These are phyloP conservation scores for Ammodytes marinus DNA, from an alignment of 2,113 vertebrate species.

Conservation along the genomic window DNA sequence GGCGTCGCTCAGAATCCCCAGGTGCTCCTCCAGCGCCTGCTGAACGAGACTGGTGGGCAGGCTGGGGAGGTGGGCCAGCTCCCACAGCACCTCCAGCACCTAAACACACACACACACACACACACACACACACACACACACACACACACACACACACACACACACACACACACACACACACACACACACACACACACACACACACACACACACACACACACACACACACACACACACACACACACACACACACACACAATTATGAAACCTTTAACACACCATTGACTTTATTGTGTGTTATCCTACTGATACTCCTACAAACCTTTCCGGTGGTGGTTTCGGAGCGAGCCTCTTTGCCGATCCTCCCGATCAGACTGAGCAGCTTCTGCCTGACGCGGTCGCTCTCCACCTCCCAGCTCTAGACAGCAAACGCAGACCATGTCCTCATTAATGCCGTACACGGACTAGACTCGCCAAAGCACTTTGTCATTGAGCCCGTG, in stretches of 20 bases:
- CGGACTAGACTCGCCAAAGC: background rate
- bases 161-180: background rate
- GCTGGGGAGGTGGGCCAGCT: conserved; percentile 95
- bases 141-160: background rate
- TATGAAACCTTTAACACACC: background rate
- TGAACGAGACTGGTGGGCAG: conserved; percentile 94
- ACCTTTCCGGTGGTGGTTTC: conserved; percentile 97
- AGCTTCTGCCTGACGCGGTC: conserved; percentile 97
- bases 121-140: background rate
- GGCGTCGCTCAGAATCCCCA: conserved; percentile 98
- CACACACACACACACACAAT: background rate
- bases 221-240: background rate
- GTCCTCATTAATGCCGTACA: background rate
- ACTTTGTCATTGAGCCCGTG: background rate
- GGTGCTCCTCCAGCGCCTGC: conserved; percentile 96
- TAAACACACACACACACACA: conserved; percentile 60
- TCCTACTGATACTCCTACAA: background rate
- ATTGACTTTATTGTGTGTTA: background rate
- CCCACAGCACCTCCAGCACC: conserved; percentile 98
- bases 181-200: background rate
- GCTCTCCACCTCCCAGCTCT: conserved; percentile 98
- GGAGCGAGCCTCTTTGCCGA: conserved; percentile 95
- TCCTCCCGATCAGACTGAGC: conserved; percentile 95
- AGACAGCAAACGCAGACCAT: conserved; percentile 14
- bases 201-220: conserved; percentile 31